phyloP scores from a whole-genome alignment of 2,797 vertebrate species.

The Megaceryle alcyon region DNA sequence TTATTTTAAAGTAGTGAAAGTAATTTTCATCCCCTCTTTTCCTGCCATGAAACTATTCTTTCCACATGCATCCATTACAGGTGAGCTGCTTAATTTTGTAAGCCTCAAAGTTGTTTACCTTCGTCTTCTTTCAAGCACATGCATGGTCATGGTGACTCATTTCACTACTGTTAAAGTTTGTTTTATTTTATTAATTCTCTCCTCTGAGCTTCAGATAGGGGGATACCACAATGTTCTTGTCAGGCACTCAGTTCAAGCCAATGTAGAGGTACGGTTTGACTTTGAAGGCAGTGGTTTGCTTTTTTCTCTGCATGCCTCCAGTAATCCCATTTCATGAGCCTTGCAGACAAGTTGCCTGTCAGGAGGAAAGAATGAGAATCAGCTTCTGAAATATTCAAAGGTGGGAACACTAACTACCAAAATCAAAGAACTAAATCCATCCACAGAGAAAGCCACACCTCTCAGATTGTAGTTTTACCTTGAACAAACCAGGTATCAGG shows the following conservation, averaged over 20 bases:
- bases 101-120: neutral
- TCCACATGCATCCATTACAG: neutral
- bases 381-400: neutral
- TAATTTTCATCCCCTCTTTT: constrained; percentile 9
- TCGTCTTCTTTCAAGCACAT: neutral
- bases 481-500: neutral
- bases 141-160: neutral
- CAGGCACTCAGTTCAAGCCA: neutral
- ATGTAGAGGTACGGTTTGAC: neutral
- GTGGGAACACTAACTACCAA: neutral
- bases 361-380: neutral
- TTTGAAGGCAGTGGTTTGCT: neutral
- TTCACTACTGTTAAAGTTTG: neutral
- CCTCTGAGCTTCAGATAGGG: neutral
- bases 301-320: neutral
- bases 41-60: neutral
- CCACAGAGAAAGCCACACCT: neutral
- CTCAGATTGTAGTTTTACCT: neutral
- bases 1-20: constrained; percentile 32
- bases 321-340: neutral
- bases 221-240: neutral
- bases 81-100: neutral
- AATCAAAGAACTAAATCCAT: neutral
- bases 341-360: neutral
- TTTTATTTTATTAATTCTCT: neutral